Conservation (phyloP, 1,140 invertebrate species). For the Bombus sibiricus region DNA sequence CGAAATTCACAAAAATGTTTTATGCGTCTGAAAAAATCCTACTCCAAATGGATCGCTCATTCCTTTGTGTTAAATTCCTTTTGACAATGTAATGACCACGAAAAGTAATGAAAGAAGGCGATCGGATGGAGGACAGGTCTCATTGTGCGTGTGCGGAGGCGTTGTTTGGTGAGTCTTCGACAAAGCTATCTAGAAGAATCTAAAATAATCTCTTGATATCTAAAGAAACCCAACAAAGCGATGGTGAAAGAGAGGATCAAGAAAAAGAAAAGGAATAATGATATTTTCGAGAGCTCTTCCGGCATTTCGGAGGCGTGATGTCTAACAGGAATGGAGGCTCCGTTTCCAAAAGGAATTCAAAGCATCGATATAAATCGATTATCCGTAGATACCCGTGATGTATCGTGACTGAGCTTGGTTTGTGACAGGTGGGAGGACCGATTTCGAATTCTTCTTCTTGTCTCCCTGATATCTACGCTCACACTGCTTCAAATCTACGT, state of each 20-base stretch:
- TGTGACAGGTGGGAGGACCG: conserved; percentile 61
- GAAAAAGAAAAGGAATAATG: not conserved
- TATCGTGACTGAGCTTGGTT: conserved; percentile 53
- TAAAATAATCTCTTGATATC: conserved; percentile 5
- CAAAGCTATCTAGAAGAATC: conserved; percentile 3
- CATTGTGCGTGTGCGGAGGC: conserved; percentile 16
- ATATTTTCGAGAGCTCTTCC: not conserved
- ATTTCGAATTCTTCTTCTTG: conserved; percentile 62
- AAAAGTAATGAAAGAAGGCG: conserved; percentile 35
- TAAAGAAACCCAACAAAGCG: not conserved
- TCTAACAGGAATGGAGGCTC: not conserved
- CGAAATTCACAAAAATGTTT: conserved; percentile 6
- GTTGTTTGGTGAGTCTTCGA: not conserved
- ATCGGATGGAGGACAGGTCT: conserved; percentile 47
- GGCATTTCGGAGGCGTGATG: conserved; percentile 30
- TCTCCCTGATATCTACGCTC: conserved; percentile 45
- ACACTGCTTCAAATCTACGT: not conserved
- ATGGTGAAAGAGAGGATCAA: not conserved
- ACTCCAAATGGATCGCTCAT: not conserved
- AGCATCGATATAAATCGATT: conserved; percentile 67
- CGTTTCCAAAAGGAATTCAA: conserved; percentile 48
- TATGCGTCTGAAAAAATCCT: not conserved
- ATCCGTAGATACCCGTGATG: conserved; percentile 62
- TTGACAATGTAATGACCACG: conserved; percentile 47
- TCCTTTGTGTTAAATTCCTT: conserved; percentile 1